Evolutionary conservation across 30 jellyfish, hydroid and myxozoan genomes (phyloP), one percentile per base, ranked within the genome.

Genomic region (Aurelia coerulea): DNA sequence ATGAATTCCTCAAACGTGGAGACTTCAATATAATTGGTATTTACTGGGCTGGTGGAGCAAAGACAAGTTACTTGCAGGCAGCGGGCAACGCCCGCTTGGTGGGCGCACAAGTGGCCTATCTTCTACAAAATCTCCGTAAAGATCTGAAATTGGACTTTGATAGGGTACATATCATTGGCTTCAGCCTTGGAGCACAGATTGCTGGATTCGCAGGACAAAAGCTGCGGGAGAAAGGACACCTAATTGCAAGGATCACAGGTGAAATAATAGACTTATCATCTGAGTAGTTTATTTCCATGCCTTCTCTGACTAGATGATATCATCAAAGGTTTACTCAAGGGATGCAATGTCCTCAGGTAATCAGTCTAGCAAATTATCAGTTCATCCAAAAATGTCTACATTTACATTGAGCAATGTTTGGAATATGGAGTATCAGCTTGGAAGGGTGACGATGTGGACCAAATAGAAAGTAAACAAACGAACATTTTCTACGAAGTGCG

Each of bases 121-220:
- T 90, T 73, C 58, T 90, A 35, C 73, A 77, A 63, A 53, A 54
- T 16, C 76, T 90, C 5, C 84, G 67, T 15, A 77, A 84, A 34
- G 93, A 84, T 10, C 70, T 79, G 23, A 85, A 89, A 29, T 12
- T 92, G 88, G 50, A 51, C 46, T 65, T n/a, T 70, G 35, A 42
- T 33, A 80, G 58, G 19, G 68, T 87, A 16, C 97, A 87, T 53
- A 23, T 92, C 78, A 78, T 92, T 73, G 98, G 96, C 32, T 92
- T 86, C 66, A 87, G 97, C 16, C 85, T 92, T 64, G 98, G 98
- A 1, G 93, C 97, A 1, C 98, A 92, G 46, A 66, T 79, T 37
- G 88, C 92, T 31, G 97, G 97, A 11, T 92, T 37, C 63, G 98
- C 91, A 42, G 98, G 98, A 4, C 62, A 87, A 46, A 86, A 72